phyloP scores from a whole-genome alignment of 2,797 vertebrate genomes.

The Lateolabrax maculatus region DNA sequence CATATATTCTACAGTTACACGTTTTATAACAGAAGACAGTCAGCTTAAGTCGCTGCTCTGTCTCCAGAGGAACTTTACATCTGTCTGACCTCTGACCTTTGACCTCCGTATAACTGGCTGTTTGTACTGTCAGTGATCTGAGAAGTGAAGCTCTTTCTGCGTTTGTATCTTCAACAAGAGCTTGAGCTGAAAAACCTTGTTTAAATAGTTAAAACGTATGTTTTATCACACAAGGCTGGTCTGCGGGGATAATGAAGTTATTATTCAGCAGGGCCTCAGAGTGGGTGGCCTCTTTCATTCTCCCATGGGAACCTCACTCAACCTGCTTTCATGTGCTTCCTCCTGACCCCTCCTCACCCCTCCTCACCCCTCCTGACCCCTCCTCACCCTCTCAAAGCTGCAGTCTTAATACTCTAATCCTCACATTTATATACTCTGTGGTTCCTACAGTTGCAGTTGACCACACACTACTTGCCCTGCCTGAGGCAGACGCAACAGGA shows the following conservation, averaged over 20 bases:
- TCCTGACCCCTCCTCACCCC: neutral
- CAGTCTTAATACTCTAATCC: slow-evolving; percentile 18
- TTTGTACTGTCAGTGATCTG: neutral
- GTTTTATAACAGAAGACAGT: no score
- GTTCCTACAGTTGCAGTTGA: neutral
- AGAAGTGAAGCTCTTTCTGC: neutral
- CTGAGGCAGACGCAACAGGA: no score
- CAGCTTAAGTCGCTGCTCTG: no score
- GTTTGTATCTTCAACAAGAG: neutral
- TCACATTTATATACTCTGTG: slow-evolving; percentile 5
- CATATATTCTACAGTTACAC: no score
- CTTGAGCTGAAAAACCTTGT: slow-evolving; percentile 1
- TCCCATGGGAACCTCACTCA: slow-evolving; percentile 57
- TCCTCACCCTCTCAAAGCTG: slow-evolving; percentile 18
- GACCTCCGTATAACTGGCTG: neutral
- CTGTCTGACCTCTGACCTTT: slow-evolving; percentile 20
- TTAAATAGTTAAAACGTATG: slow-evolving; percentile 2
- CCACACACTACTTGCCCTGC: no score
- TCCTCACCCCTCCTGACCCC: neutral
- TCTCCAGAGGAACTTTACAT: neutral
- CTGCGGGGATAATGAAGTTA: slow-evolving; percentile 46
- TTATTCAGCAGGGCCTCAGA: slow-evolving; percentile 45
- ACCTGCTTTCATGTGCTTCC: slow-evolving; percentile 35
- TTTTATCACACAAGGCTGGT: slow-evolving; percentile 11
- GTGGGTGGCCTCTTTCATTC: slow-evolving; percentile 45